Conservation (phyloP, 1,140 invertebrate genomes). For the Drosophila sechellia region DNA sequence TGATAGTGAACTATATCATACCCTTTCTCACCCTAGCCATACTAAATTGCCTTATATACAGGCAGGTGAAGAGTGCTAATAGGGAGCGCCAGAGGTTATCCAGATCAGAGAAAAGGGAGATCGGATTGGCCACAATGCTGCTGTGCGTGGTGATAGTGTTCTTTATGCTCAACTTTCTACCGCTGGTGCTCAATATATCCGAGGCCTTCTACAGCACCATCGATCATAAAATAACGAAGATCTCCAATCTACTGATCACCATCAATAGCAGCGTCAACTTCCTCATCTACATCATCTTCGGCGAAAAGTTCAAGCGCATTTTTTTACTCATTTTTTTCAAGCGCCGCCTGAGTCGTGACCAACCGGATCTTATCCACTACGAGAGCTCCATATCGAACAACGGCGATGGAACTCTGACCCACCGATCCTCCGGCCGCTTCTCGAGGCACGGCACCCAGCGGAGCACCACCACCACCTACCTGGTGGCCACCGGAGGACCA, state of each 20-base stretch:
- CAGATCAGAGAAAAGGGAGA: conserved; percentile 92
- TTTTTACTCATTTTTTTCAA: conserved; percentile 95
- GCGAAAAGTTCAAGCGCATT: conserved; percentile 96
- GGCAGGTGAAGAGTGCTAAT: conserved; percentile 93
- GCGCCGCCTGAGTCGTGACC: conserved; percentile 86
- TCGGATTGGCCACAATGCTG: conserved; percentile 96
- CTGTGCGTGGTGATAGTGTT: conserved; percentile 97
- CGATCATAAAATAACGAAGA: conserved; percentile 92
- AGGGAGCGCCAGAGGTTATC: conserved; percentile 92
- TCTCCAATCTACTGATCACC: conserved; percentile 96
- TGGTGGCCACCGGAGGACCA: conserved; percentile 60
- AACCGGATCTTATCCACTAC: conserved; percentile 90
- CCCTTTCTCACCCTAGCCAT: conserved; percentile 93
- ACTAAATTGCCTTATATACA: conserved; percentile 95
- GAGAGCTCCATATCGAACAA: conserved; percentile 93
- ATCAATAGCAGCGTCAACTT: conserved; percentile 99
- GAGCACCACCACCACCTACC: conserved; percentile 83
- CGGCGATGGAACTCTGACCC: conserved; percentile 86
- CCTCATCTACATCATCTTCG: conserved; percentile 98
- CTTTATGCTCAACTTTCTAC: conserved; percentile 96
- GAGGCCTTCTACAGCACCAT: conserved; percentile 90
- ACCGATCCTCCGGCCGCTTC: conserved; percentile 88
- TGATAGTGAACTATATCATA: conserved; percentile 95
- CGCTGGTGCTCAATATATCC: conserved; percentile 94
- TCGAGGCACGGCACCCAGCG: conserved; percentile 87